These are phyloP conservation scores for Prinia subflava DNA, from an alignment of 2,113 vertebrate genomes.

Conservation along the genomic window DNA sequence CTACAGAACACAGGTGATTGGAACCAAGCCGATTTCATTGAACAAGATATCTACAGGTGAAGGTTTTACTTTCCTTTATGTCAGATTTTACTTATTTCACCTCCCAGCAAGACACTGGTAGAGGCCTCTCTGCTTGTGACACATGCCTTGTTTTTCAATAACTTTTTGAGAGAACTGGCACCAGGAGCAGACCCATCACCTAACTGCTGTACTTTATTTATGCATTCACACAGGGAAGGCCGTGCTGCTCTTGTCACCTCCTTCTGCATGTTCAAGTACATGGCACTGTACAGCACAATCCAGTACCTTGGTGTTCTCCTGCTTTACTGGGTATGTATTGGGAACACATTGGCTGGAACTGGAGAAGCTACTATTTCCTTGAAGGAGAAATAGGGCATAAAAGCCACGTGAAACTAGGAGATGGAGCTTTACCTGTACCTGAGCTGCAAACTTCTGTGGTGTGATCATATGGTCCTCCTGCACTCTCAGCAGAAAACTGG, in stretches of 20 bases:
- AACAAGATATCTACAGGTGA: not conserved
- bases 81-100: not conserved
- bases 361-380: not conserved
- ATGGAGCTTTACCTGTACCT: not conserved
- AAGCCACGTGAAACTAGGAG: not conserved
- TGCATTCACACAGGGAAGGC: constrained; percentile 71
- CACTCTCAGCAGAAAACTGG: not conserved
- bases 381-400: not conserved
- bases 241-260: constrained; percentile 79
- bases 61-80: not conserved
- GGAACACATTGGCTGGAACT: not conserved
- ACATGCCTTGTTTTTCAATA: not conserved
- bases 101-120: not conserved
- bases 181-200: not conserved
- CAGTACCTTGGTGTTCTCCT: constrained; percentile 80
- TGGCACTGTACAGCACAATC: constrained; percentile 82
- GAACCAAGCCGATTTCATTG: not conserved
- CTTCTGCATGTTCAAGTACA: constrained; percentile 84
- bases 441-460: not conserved
- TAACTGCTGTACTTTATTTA: not conserved
- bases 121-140: not conserved
- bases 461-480: not conserved
- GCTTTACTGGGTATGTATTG: constrained; percentile 78
- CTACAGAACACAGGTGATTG: not conserved
- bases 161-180: not conserved